Evolutionary conservation across 1,140 invertebrate genomes (phyloP).

Genomic region (Solenopsis invicta): DNA sequence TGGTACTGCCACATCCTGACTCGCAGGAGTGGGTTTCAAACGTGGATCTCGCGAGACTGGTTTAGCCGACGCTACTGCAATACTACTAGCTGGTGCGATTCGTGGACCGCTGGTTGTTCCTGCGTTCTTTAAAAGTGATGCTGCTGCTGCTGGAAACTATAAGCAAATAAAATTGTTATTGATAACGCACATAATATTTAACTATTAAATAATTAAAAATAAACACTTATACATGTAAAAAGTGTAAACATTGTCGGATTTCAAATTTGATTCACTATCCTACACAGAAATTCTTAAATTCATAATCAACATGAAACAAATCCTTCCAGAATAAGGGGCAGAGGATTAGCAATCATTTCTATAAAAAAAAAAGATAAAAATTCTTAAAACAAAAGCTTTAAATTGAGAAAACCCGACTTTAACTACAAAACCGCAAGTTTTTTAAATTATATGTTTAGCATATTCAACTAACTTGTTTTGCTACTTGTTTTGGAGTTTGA

Average conservation of each 20-base stretch:
- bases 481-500: conserved; percentile 77
- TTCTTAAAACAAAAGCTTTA: too few relatives aligned
- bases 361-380: too few relatives aligned
- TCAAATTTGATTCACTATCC: too few relatives aligned
- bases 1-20: conserved; percentile 67
- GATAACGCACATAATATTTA: neutral
- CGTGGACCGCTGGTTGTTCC: conserved; percentile 84
- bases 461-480: conserved; percentile 79
- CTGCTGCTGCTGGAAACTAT: conserved; percentile 82
- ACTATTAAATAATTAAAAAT: neutral
- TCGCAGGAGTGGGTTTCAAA: conserved; percentile 82
- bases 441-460: neutral
- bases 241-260: too few relatives aligned
- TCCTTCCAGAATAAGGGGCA: too few relatives aligned
- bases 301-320: too few relatives aligned
- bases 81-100: conserved; percentile 90
- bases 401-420: too few relatives aligned
- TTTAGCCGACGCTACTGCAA: conserved; percentile 87
- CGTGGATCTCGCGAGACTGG: conserved; percentile 88
- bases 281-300: too few relatives aligned
- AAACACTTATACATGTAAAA: neutral
- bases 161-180: conserved; percentile 63
- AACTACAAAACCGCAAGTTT: neutral
- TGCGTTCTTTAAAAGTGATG: conserved; percentile 81
- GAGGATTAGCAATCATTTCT: too few relatives aligned